Percentiles rank a stretch among this genome's conserved stretches.
These are phyloP conservation scores for Auanema freiburgensis DNA, from an alignment of 2,888 invertebrate genomes.

Conservation along the genomic window DNA sequence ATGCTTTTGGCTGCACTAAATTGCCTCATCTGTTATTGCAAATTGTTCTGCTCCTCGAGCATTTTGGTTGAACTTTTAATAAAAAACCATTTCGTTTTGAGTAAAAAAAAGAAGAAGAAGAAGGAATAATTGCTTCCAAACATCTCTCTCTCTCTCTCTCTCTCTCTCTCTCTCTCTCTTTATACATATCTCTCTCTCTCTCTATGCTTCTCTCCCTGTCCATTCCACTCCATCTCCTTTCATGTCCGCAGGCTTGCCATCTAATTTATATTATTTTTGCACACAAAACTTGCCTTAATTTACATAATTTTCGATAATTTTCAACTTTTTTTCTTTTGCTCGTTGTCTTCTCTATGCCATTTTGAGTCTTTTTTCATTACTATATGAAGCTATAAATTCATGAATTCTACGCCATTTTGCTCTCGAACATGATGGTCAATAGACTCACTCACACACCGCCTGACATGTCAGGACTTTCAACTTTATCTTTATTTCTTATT, in stretches of 20 bases:
- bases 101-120: too few relatives aligned
- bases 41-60: not conserved
- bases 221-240: not conserved
- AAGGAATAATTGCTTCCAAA: not conserved
- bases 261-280: not conserved
- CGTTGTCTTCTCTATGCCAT: not conserved
- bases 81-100: conserved; percentile 1
- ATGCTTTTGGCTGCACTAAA: too few relatives aligned
- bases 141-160: conserved; percentile 14
- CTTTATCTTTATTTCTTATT: too few relatives aligned
- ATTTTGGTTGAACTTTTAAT: not conserved
- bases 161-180: conserved; percentile 9
- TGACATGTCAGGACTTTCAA: too few relatives aligned
- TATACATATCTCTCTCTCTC: too few relatives aligned
- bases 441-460: too few relatives aligned
- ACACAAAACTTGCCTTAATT: conserved; percentile 5
- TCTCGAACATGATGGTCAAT: too few relatives aligned
- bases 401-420: too few relatives aligned
- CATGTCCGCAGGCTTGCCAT: too few relatives aligned
- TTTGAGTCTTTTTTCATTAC: too few relatives aligned
- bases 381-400: too few relatives aligned
- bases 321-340: not conserved
- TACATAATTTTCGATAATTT: conserved; percentile 4
- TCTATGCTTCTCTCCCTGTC: conserved; percentile 1
- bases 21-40: conserved; percentile 7